A percentile compares a stretch with the other conserved stretches of the same genome.
phyloP scores from a whole-genome alignment of 2,113 vertebrate genomes.

The Tympanuchus pallidicinctus region DNA sequence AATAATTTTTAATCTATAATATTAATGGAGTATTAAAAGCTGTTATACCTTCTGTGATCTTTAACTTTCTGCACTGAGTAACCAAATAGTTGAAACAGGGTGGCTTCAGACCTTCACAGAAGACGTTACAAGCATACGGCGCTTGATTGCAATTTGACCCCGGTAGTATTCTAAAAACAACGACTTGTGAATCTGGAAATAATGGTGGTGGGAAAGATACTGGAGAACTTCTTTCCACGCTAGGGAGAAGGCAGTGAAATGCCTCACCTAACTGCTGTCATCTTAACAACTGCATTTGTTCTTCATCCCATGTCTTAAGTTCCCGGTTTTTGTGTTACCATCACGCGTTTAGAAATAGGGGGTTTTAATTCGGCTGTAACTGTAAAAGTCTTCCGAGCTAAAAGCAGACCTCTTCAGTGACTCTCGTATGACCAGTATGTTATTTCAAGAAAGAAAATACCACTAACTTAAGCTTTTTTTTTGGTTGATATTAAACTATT shows the following conservation, averaged over 20 bases:
- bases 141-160: slow-evolving; percentile 40
- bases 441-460: slow-evolving; percentile 64
- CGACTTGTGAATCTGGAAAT: slow-evolving; percentile 27
- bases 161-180: slow-evolving; percentile 45
- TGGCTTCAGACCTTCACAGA: slow-evolving; percentile 72
- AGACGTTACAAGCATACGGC: slow-evolving; percentile 57
- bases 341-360: background rate
- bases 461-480: slow-evolving; percentile 56
- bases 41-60: slow-evolving; percentile 81
- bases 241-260: background rate
- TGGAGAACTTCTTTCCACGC: slow-evolving; percentile 37
- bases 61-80: slow-evolving; percentile 85
- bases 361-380: slow-evolving; percentile 46
- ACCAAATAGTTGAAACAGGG: slow-evolving; percentile 81
- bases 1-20: slow-evolving; percentile 86
- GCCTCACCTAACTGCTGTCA: background rate
- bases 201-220: slow-evolving; percentile 45
- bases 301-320: slow-evolving; percentile 22
- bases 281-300: slow-evolving; percentile 40
- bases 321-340: slow-evolving; percentile 39
- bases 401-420: slow-evolving; percentile 58
- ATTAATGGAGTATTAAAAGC: slow-evolving; percentile 83
- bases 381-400: slow-evolving; percentile 67
- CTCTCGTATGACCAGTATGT: slow-evolving; percentile 58
- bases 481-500: slow-evolving; percentile 60